A percentile compares a stretch with the other conserved stretches of the same genome.
Conservation (phyloP, 2,113 vertebrate genomes). For the Rhadina sibilatrix region DNA sequence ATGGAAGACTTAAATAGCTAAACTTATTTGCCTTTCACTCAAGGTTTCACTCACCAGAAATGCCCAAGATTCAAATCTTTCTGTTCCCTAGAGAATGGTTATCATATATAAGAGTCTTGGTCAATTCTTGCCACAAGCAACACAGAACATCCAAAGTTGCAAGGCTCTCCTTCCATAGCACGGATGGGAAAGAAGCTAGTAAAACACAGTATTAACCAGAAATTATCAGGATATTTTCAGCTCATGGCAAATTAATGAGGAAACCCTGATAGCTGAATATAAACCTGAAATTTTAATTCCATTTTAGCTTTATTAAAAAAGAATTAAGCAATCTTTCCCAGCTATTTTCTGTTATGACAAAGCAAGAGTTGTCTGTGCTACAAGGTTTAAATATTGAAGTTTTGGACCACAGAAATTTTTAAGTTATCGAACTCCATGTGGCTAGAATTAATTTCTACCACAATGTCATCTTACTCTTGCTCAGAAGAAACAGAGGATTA, state of each 20-base stretch:
- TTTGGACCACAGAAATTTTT: neutral
- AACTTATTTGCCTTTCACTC: neutral
- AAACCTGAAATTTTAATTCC: neutral
- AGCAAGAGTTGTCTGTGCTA: neutral
- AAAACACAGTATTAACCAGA: neutral
- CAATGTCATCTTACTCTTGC: neutral
- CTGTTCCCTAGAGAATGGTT: neutral
- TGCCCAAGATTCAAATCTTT: neutral
- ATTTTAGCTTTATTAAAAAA: neutral
- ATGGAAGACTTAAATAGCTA: neutral
- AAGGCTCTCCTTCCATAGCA: neutral
- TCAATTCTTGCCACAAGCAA: neutral
- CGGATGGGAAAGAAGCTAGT: neutral
- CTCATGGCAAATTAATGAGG: neutral
- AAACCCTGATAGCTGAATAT: neutral
- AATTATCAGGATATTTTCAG: neutral
- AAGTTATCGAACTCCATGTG: neutral
- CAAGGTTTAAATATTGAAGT: neutral
- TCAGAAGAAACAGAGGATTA: neutral
- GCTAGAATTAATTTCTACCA: neutral
- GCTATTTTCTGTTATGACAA: neutral
- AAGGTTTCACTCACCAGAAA: neutral
- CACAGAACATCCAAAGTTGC: neutral
- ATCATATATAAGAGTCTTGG: neutral
- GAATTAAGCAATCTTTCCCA: neutral